Evolutionary conservation across 2,888 invertebrate genomes (phyloP), one percentile per base, ranked within the genome.

Genomic region (Calameuta filiformis): DNA sequence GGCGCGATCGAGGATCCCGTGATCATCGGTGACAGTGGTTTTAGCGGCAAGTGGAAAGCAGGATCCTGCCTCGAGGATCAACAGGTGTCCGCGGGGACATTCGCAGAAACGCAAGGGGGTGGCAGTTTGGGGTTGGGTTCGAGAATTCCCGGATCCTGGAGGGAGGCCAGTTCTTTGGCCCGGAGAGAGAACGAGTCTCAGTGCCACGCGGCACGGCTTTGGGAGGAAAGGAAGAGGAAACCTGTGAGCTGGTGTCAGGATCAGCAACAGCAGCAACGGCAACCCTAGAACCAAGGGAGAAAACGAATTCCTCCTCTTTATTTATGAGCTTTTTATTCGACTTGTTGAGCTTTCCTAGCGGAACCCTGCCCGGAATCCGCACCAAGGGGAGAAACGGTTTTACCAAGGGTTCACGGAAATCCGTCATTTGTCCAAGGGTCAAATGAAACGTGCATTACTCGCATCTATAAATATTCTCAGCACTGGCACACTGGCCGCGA

Each of bases 251-350:
- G 2, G 23, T 23, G 23, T 23, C 56, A 23, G 56, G 23, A 56
- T 56, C 56, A 23, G 56, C 15, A 40, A 30, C 40, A 31, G 68
- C 34, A 30, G 56, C 34, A 68, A n/a, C n/a, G 15, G n/a, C 68
- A 34, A 31, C 56, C 81, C 82, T 82, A 83, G 85, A 84, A 83
- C 80, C 75, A 82, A 80, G 77, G 77, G 76, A 74, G 78, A 77
- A 77, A 80, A 79, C 80, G 81, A 88, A 86, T 86, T 85, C 85
- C 87, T 86, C 87, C 87, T 89, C 88, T 90, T 90, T 91, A 91
- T 91, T 91, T 91, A 91, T 90, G 91, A 90, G 91, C 90, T 91
- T 91, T 91, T 91, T 91, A 91, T 91, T 90, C 91, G 90, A 91
- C 91, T 91, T 91, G 91, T 91, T 91, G 91, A 91, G 87, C 88